Evolutionary conservation across 2,888 invertebrate species (phyloP).

Genomic region (Andrena praecox): DNA sequence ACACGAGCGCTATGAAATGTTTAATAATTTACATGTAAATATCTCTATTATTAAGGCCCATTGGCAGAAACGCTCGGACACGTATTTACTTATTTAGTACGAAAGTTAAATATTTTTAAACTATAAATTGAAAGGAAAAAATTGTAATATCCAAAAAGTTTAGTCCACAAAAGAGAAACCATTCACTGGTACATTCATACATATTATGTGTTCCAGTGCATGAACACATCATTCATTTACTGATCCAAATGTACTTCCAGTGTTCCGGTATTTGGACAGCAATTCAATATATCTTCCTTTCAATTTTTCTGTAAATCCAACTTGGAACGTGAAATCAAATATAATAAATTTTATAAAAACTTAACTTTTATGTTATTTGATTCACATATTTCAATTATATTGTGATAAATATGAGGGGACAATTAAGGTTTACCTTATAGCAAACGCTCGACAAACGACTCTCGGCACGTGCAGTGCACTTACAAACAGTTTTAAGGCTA

Average conservation of each 20-base stretch:
- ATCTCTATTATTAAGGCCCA: no score
- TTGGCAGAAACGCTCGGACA: no score
- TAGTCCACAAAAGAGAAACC: conserved; percentile 3
- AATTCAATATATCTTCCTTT: conserved; percentile 5
- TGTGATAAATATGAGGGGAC: neutral
- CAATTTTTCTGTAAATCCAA: neutral
- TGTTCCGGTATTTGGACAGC: conserved; percentile 2
- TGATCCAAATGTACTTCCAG: neutral
- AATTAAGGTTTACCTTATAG: neutral
- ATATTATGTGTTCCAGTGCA: neutral
- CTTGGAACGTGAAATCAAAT: neutral
- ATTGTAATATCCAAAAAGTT: neutral
- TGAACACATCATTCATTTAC: conserved; percentile 2
- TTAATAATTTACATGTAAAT: no score
- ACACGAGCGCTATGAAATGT: no score
- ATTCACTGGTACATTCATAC: neutral
- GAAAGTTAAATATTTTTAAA: no score
- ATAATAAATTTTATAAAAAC: neutral
- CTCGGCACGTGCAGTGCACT: neutral
- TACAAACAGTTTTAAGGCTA: no score
- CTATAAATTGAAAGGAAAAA: no score
- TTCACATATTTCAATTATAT: no score
- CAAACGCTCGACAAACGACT: neutral
- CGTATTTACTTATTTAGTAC: no score
- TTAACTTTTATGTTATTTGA: neutral